Percentiles rank a stretch among this genome's conserved stretches.
These are phyloP conservation scores for Cheilosia impressa DNA, from an alignment of 2,888 invertebrate species.

Conservation along the genomic window DNA sequence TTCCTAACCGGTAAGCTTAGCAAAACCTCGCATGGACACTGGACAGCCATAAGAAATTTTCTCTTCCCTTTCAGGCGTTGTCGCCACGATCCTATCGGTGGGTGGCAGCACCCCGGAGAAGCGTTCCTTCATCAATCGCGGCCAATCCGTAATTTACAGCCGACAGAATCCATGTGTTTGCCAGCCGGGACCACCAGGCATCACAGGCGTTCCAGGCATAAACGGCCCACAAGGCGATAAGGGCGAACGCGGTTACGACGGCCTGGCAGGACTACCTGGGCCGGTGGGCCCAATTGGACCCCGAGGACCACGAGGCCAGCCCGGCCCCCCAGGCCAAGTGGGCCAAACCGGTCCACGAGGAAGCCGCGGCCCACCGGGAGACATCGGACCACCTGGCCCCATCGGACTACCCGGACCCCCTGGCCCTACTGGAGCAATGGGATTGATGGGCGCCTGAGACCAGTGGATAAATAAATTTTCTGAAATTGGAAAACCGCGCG, in stretches of 20 bases:
- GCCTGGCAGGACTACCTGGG: constrained; percentile 41
- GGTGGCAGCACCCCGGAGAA: not conserved
- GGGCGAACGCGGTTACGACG: constrained; percentile 51
- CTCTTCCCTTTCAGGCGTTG: constrained; percentile 8
- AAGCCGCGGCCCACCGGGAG: constrained; percentile 48
- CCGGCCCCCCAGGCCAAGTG: constrained; percentile 28
- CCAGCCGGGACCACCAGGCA: constrained; percentile 57
- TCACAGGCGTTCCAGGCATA: constrained; percentile 24
- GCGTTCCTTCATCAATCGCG: constrained; percentile 23
- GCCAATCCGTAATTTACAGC: not conserved
- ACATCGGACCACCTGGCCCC: constrained; percentile 27
- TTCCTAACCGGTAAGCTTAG: constrained; percentile 23
- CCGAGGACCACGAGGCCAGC: constrained; percentile 37
- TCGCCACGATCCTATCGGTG: not conserved
- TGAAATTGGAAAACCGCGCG: not conserved
- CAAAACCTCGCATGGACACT: not conserved
- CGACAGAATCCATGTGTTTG: constrained; percentile 31
- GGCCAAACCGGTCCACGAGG: constrained; percentile 54
- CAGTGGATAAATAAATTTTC: not conserved
- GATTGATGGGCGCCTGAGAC: constrained; percentile 6
- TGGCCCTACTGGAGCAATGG: constrained; percentile 20
- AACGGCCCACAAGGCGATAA: constrained; percentile 54
- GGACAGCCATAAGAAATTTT: not conserved
- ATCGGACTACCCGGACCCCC: constrained; percentile 27
- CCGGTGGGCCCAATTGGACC: constrained; percentile 48